Evolutionary conservation across 2,113 vertebrate genomes (phyloP), one percentile per base, ranked within the genome.

Genomic region (Atherinomorus stipes): DNA sequence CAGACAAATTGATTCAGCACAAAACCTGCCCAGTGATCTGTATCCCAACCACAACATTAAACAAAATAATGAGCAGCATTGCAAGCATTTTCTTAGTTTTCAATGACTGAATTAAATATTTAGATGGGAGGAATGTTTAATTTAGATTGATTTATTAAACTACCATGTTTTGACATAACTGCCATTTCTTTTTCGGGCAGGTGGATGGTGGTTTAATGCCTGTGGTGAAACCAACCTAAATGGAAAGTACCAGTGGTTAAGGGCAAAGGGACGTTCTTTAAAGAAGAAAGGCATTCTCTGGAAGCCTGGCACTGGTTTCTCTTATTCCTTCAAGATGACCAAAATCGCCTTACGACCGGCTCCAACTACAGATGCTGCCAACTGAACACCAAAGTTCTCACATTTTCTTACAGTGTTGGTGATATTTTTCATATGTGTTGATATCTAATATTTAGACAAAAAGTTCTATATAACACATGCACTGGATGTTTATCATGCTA

Each of bases 151-250:
- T 0, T 69, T 59, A n/a, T 57, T 59, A 4, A 16, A 40, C 7
- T 4, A 8, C 45, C 1, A 64, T 61, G 21, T 47, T 7, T 44
- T 64, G 25, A 28, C n/a, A 38, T 45, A 57, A 74, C 13, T 57
- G 22, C 3, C 71, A 25, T 37, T 38, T 67, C 16, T 40, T 80
- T 9, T 59, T 6, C 57, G 79, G 65, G 23, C 83, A 99, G 97
- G 98, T 86, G 97, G 98, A 54, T 99, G 97, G 98, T 97, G 96
- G 96, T 93, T 95, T 56, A 92, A 90, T 0, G 86, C 78, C 12
- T 98, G 96, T 18, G 95, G 94, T 21, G 95, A 96, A 85, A 96
- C 93, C 76, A 97, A 96, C 74, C 93, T 98, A 21, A 99, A 99
- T 0, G 96, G 95, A 40, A 95, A 92, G 77, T 98, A 96, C 0